Conservation (phyloP, 2,797 vertebrate genomes). For the Adrianichthys oophorus region DNA sequence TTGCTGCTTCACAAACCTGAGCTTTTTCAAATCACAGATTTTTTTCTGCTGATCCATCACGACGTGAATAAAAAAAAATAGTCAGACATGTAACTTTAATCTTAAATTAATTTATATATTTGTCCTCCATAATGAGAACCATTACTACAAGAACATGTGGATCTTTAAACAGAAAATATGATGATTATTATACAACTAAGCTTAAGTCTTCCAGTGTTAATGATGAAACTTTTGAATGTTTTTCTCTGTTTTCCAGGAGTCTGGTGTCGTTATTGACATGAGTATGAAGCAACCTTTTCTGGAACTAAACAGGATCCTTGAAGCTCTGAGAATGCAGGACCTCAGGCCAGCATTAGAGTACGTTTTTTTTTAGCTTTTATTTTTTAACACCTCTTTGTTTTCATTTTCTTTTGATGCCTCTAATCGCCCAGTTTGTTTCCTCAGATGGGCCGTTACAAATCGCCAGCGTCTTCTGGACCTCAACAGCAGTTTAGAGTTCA, state of each 20-base stretch:
- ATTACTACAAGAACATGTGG: too few species aligned
- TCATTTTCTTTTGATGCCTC: neutral
- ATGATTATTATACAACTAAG: too few species aligned
- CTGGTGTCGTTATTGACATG: constrained; percentile 88
- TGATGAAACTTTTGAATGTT: neutral
- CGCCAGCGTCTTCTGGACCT: constrained; percentile 87
- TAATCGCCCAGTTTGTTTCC: neutral
- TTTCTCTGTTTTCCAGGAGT: constrained; percentile 68
- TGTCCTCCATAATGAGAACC: too few species aligned
- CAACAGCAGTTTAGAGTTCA: constrained; percentile 91
- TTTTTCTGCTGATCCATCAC: too few species aligned
- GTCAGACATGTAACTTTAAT: too few species aligned
- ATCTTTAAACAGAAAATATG: too few species aligned
- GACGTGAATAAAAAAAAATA: too few species aligned
- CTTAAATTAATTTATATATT: too few species aligned
- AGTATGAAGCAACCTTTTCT: constrained; percentile 92
- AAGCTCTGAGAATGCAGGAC: constrained; percentile 88
- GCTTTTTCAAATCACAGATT: too few species aligned
- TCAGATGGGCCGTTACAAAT: constrained; percentile 88
- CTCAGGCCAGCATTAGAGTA: constrained; percentile 88
- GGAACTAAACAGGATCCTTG: constrained; percentile 89
- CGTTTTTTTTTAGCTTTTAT: constrained; percentile 20
- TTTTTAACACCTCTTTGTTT: neutral
- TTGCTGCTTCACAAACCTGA: too few species aligned
- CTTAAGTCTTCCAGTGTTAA: neutral